A percentile compares a stretch with the other conserved stretches of the same genome.
These are phyloP conservation scores for Lordiphosa fenestrarum DNA, from an alignment of 2,888 invertebrate species.

Conservation along the genomic window DNA sequence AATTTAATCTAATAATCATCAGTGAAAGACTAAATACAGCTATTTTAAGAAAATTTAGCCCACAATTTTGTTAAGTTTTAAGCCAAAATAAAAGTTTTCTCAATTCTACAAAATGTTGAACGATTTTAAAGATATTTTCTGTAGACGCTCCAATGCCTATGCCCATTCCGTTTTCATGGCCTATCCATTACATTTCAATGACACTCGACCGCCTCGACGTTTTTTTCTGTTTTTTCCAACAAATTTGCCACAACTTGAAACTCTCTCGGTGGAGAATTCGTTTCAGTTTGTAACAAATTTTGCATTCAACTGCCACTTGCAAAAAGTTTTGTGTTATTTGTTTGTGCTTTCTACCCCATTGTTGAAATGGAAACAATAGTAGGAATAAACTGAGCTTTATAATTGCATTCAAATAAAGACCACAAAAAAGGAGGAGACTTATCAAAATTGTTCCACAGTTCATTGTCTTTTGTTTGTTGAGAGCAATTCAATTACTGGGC, in stretches of 20 bases:
- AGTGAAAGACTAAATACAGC: no score
- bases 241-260: slow-evolving; percentile 16
- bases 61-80: no score
- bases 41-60: no score
- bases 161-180: background rate
- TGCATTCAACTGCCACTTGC: slow-evolving; percentile 11
- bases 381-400: slow-evolving; percentile 7
- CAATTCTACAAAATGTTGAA: no score
- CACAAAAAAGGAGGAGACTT: background rate
- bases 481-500: no score
- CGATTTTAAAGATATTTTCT: background rate
- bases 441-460: background rate
- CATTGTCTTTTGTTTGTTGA: slow-evolving; percentile 3
- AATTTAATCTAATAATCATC: no score
- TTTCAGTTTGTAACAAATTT: slow-evolving; percentile 5
- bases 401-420: slow-evolving; percentile 4
- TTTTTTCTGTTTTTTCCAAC: background rate
- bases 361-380: slow-evolving; percentile 6
- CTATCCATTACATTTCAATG: slow-evolving; percentile 11
- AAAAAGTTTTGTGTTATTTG: background rate
- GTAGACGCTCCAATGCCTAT: background rate
- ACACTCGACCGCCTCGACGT: background rate
- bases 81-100: no score
- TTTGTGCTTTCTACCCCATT: slow-evolving; percentile 2
- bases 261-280: slow-evolving; percentile 4